Evolutionary conservation across 2,888 invertebrate genomes (phyloP).

Genomic region (Leucophenga montana): DNA sequence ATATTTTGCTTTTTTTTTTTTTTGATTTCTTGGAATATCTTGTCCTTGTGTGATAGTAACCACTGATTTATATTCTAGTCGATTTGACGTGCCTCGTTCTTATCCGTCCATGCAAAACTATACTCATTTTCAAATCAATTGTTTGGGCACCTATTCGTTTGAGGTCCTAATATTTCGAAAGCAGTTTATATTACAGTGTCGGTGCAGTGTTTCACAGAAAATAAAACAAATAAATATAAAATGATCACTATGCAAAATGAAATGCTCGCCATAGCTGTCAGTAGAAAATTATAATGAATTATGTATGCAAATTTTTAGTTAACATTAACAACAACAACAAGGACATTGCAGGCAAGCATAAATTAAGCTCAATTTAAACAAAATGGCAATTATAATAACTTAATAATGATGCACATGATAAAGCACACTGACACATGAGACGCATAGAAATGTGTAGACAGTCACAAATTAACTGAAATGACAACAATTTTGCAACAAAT

Average conservation of each 20-base stretch:
- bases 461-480: constrained; percentile 28
- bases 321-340: neutral
- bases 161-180: too few species aligned
- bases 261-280: constrained; percentile 4
- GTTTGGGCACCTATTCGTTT: too few species aligned
- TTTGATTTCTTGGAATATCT: too few species aligned
- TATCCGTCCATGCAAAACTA: too few species aligned
- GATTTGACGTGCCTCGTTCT: too few species aligned
- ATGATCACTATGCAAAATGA: neutral
- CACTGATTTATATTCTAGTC: too few species aligned
- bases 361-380: constrained; percentile 25
- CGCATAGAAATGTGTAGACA: neutral
- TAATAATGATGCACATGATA: constrained; percentile 11
- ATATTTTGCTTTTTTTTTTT: too few species aligned
- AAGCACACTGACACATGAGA: neutral
- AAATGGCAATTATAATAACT: constrained; percentile 25
- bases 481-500: constrained; percentile 57
- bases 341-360: constrained; percentile 6
- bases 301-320: neutral
- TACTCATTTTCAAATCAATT: too few species aligned
- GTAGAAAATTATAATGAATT: constrained; percentile 19
- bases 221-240: too few species aligned
- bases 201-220: too few species aligned
- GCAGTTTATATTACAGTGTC: too few species aligned
- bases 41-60: too few species aligned